These are phyloP conservation scores for Channa striata DNA, from an alignment of 2,797 vertebrate genomes.

Conservation along the genomic window DNA sequence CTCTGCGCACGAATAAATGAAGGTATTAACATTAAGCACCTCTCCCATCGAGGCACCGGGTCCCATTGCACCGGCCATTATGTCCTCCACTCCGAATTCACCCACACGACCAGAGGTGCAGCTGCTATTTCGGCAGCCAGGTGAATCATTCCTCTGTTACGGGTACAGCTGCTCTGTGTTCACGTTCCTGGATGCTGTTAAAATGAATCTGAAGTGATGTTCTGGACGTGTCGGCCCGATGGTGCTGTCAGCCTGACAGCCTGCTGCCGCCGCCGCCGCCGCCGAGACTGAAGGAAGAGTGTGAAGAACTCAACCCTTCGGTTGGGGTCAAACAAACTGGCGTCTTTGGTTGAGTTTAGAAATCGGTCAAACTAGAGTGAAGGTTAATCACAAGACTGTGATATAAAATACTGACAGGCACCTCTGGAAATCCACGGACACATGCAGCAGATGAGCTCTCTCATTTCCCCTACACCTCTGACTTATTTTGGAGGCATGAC, in stretches of 20 bases:
- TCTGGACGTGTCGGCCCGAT: background rate
- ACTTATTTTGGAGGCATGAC: too few species aligned
- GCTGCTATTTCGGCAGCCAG: conserved; percentile 24
- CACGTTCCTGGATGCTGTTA: conserved; percentile 12
- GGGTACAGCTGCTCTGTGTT: conserved; percentile 19
- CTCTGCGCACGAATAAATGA: conserved; percentile 71
- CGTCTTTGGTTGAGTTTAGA: background rate
- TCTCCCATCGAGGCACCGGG: conserved; percentile 47
- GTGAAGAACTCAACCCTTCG: background rate
- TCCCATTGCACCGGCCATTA: conserved; percentile 29
- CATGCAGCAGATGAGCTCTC: too few species aligned
- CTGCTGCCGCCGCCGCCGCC: background rate
- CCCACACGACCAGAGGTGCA: conserved; percentile 32
- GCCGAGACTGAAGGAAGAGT: conserved; percentile 7
- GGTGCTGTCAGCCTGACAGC: background rate
- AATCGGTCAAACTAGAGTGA: background rate
- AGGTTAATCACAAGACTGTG: too few species aligned
- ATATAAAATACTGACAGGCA: too few species aligned
- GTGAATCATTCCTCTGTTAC: conserved; percentile 27
- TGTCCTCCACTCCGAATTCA: conserved; percentile 68
- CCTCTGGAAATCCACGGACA: too few species aligned
- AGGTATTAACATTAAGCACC: conserved; percentile 78
- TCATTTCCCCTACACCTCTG: too few species aligned
- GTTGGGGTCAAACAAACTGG: background rate
- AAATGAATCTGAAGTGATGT: conserved; percentile 28